Conservation (phyloP, 1,140 invertebrate species). For the Cydia fagiglandana region DNA sequence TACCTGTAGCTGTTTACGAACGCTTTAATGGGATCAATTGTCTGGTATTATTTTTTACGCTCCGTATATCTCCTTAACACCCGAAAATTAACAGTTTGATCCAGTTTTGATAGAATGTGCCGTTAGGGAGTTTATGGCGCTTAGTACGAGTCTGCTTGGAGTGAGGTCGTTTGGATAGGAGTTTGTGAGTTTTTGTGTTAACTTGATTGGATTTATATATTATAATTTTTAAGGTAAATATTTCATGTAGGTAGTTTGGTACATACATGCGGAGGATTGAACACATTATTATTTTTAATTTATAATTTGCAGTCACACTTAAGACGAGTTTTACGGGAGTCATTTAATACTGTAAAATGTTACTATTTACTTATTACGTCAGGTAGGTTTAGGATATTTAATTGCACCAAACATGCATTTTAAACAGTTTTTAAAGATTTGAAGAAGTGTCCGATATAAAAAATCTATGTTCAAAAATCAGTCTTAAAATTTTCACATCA, state of each 20-base stretch:
- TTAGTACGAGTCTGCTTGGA: not conserved
- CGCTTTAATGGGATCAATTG: constrained; percentile 44
- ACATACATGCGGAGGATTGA: too few species aligned
- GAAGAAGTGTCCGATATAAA: not conserved
- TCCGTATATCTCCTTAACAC: not conserved
- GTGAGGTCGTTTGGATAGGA: not conserved
- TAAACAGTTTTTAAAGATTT: too few species aligned
- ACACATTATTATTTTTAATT: too few species aligned
- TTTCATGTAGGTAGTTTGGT: too few species aligned
- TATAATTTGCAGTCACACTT: too few species aligned
- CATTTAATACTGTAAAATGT: too few species aligned
- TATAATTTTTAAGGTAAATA: not conserved
- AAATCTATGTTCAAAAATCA: not conserved
- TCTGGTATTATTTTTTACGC: constrained; percentile 22
- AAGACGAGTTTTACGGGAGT: too few species aligned
- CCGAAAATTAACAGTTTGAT: constrained; percentile 9
- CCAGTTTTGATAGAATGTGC: constrained; percentile 17
- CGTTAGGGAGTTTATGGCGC: not conserved
- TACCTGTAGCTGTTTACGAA: constrained; percentile 52
- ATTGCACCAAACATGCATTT: too few species aligned
- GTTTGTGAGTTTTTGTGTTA: not conserved
- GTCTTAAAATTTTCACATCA: constrained; percentile 6
- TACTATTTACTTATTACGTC: too few species aligned
- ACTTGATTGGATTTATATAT: not conserved
- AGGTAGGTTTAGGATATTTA: too few species aligned